These are phyloP conservation scores for Heliconius himera DNA, from an alignment of 1,140 invertebrate genomes.

Conservation along the genomic window DNA sequence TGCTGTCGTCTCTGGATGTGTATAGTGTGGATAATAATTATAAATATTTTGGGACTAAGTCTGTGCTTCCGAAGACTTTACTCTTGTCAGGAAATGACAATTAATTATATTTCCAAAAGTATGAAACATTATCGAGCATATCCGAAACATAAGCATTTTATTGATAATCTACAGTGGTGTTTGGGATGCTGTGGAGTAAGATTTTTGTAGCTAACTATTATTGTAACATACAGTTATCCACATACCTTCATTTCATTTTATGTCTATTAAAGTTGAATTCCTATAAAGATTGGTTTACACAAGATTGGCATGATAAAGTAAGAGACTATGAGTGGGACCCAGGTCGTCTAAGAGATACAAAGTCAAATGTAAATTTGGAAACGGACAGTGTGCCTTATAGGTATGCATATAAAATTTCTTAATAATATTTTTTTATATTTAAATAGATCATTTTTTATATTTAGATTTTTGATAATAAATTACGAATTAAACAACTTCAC, in stretches of 20 bases:
- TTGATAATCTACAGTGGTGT: slow-evolving; percentile 68
- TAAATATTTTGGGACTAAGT: slow-evolving; percentile 54
- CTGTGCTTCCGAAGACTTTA: slow-evolving; percentile 54
- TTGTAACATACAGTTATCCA: not conserved
- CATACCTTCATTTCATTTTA: not conserved
- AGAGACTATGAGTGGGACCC: slow-evolving; percentile 66
- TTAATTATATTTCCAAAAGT: slow-evolving; percentile 42
- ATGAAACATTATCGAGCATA: slow-evolving; percentile 55
- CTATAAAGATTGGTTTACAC: slow-evolving; percentile 70
- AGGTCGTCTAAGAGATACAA: slow-evolving; percentile 24
- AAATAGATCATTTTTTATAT: too few relatives aligned
- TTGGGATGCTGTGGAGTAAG: slow-evolving; percentile 70
- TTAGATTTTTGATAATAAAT: too few relatives aligned
- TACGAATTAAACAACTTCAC: too few relatives aligned
- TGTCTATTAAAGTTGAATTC: slow-evolving; percentile 54
- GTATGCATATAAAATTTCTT: slow-evolving; percentile 30
- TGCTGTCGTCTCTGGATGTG: slow-evolving; percentile 66
- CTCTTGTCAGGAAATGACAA: slow-evolving; percentile 40
- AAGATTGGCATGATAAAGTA: slow-evolving; percentile 70
- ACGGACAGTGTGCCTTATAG: slow-evolving; percentile 70
- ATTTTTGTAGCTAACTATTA: slow-evolving; percentile 24
- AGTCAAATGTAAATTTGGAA: slow-evolving; percentile 37
- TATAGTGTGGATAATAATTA: slow-evolving; percentile 60
- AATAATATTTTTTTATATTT: too few relatives aligned
- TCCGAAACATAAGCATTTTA: slow-evolving; percentile 63